Base-by-base conservation (phyloP, 2,113 vertebrate genomes). In the Hippoglossus stenolepis region DNA sequence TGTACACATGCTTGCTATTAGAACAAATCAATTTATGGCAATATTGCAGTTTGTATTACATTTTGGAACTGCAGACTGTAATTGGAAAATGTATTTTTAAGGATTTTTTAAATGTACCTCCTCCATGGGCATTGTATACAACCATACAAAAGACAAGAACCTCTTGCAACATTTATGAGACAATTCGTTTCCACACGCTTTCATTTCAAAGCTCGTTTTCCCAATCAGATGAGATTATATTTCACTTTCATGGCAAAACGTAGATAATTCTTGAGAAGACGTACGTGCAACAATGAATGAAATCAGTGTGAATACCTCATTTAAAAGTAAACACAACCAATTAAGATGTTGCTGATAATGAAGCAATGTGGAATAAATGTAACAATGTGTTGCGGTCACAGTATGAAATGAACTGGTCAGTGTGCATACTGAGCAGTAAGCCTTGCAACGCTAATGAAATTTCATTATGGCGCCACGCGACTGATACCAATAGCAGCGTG, bases 401-500 rank as follows among this genome's bases (percentile, higher is more conserved):
- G 24, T 14, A 57, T 80, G 75, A 73, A 54, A 73, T 23, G 14
- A 62, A 23, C 43, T 26, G 77, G 45, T 53, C 83, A 69, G 49
- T 18, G 35, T 58, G 65, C 57, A 70, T 43, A 57, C 58, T 67
- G 72, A 88, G 58, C 71, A 60, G 66, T 0, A 13, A 60, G 70
- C 24, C 21, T 15, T 31, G 0, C 12, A 51, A 14, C 13, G 10
- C 67, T 85, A 79, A 89, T 89, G 70, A 83, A 77, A 83, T 83
- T 73, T 78, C 66, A 87, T 83, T 77, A 80, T 45, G 14, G 77
- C 13, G 24, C 49, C 26, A 65, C 47, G n/a, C 5, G 21, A 74
- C 80, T 80, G 75, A 79, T 82, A 87, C 85, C 80, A 84, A 89
- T 72, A 73, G 75, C 38, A 53, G 51, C 15, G 23, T 20, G 72